Conservation (phyloP, 2,888 invertebrate genomes). For the Patella depressa region DNA sequence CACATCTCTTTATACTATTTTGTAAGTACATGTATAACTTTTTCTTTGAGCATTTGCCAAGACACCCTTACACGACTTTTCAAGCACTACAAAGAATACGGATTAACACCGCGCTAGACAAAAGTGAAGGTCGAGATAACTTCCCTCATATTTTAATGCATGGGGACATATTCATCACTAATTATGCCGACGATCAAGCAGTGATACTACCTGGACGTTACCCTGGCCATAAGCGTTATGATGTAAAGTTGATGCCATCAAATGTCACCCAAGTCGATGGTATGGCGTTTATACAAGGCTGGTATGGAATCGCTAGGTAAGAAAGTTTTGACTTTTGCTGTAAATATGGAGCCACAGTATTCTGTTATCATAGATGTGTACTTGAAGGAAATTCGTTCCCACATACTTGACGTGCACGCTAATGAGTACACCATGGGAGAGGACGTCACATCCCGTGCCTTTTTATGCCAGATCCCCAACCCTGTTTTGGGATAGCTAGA, state of each 20-base stretch:
- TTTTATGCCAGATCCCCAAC: too few species aligned
- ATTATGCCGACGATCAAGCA: conserved; percentile 23
- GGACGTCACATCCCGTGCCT: too few species aligned
- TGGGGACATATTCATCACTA: conserved; percentile 20
- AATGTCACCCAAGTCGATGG: neutral
- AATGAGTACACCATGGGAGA: too few species aligned
- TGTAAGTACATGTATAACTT: neutral
- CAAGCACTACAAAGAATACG: neutral
- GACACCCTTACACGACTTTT: neutral
- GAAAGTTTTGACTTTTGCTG: neutral
- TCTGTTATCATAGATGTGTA: too few species aligned
- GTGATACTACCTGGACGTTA: conserved; percentile 16
- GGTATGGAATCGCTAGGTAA: neutral
- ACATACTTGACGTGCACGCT: too few species aligned
- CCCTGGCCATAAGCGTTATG: conserved; percentile 22
- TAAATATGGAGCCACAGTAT: too few species aligned
- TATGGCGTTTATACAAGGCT: conserved; percentile 7
- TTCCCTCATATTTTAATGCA: neutral
- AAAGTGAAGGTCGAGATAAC: neutral
- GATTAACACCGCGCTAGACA: neutral
- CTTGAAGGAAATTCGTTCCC: too few species aligned
- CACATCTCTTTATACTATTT: neutral
- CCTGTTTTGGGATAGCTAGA: too few species aligned
- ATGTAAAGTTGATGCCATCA: conserved; percentile 17
- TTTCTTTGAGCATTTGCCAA: neutral